These are phyloP conservation scores for Microctonus hyperodae DNA, from an alignment of 2,888 invertebrate species.

Conservation along the genomic window DNA sequence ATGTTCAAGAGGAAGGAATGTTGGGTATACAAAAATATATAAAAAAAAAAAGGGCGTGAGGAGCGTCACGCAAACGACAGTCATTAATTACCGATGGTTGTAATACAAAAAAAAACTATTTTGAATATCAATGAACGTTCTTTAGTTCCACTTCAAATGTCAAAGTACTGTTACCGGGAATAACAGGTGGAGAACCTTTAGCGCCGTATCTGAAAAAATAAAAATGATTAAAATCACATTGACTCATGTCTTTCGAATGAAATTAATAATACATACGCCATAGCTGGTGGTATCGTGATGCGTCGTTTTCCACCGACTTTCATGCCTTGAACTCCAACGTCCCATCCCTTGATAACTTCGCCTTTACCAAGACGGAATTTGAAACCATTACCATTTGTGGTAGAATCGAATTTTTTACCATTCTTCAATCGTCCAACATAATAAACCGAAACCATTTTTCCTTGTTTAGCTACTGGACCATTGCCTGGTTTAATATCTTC, in stretches of 20 bases:
- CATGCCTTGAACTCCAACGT: constrained; percentile 89
- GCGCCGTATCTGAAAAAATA: constrained; percentile 70
- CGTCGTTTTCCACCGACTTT: constrained; percentile 91
- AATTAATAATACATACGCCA: constrained; percentile 78
- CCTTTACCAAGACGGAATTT: constrained; percentile 83
- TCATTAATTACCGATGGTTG: constrained; percentile 18
- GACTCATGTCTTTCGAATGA: not conserved
- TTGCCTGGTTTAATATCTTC: constrained; percentile 83
- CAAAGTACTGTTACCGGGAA: constrained; percentile 87
- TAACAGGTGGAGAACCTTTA: constrained; percentile 82
- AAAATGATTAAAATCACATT: not conserved
- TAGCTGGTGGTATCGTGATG: constrained; percentile 81
- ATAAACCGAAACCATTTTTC: constrained; percentile 79
- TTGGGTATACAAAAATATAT: not conserved
- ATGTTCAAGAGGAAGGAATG: not conserved
- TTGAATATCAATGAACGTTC: constrained; percentile 69
- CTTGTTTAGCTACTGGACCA: constrained; percentile 79
- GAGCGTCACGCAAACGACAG: not conserved
- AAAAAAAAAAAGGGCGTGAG: not conserved
- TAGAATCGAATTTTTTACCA: constrained; percentile 87
- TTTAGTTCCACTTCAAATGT: constrained; percentile 91
- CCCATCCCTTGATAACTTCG: constrained; percentile 93
- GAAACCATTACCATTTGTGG: constrained; percentile 80
- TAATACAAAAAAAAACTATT: not conserved
- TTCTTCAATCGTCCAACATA: constrained; percentile 87